These are phyloP conservation scores for Paedocypris micromegethes DNA, from an alignment of 2,797 vertebrate species.

Conservation along the genomic window DNA sequence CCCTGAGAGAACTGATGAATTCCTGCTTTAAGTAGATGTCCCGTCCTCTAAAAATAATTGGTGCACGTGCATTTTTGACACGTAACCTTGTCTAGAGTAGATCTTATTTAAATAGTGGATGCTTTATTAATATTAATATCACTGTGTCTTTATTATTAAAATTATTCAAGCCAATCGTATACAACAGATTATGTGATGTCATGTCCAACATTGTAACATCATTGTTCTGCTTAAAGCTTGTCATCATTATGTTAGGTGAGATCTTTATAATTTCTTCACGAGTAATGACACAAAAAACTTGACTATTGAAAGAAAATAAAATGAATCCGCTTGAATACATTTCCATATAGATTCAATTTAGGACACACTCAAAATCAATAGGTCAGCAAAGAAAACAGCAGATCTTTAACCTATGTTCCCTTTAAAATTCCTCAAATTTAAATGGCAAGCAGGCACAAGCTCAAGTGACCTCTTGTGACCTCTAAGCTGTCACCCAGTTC, in stretches of 20 bases:
- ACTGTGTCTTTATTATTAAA: no score
- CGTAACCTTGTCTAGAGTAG: slow-evolving; percentile 10
- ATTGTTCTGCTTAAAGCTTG: no score
- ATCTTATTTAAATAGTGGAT: slow-evolving; percentile 17
- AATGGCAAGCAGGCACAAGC: slow-evolving; percentile 12
- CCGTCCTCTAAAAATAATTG: slow-evolving; percentile 41
- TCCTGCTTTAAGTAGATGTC: slow-evolving; percentile 52
- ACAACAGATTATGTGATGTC: no score
- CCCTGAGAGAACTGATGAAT: slow-evolving; percentile 51
- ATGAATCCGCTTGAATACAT: neutral
- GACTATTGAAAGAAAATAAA: neutral
- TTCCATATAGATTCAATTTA: neutral
- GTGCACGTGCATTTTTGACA: slow-evolving; percentile 30
- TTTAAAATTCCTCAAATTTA: slow-evolving; percentile 7
- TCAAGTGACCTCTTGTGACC: neutral
- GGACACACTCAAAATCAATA: neutral
- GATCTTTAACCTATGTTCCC: slow-evolving; percentile 14
- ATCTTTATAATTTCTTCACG: no score
- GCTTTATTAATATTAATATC: no score
- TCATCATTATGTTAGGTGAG: no score
- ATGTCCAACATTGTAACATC: no score
- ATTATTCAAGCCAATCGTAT: no score
- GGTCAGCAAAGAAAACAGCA: slow-evolving; percentile 4
- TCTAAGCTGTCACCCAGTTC: slow-evolving; percentile 4
- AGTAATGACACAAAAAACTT: neutral